Evolutionary conservation across 2,113 vertebrate species (phyloP).

Genomic region (Varanus komodoensis): DNA sequence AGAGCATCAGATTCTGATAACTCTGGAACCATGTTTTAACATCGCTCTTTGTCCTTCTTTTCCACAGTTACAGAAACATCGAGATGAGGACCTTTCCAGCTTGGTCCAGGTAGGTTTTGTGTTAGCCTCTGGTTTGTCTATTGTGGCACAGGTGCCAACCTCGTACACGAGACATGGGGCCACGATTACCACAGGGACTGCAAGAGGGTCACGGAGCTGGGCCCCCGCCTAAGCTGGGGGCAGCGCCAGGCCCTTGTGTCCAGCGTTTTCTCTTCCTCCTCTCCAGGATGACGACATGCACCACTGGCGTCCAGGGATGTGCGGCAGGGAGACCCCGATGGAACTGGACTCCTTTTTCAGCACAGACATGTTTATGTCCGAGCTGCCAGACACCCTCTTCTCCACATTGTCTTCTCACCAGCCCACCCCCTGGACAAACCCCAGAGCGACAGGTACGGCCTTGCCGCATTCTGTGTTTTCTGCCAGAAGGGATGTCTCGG

Average conservation of each 20-base stretch:
- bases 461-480: neutral
- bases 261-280: conserved; percentile 33
- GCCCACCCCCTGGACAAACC: conserved; percentile 90
- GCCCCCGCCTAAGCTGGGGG: neutral
- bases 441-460: conserved; percentile 90
- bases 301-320: conserved; percentile 79
- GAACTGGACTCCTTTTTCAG: conserved; percentile 93
- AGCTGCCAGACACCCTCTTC: conserved; percentile 96
- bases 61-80: conserved; percentile 94
- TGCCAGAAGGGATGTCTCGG: neutral
- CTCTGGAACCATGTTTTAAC: neutral
- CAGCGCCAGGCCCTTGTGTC: neutral
- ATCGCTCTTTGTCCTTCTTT: conserved; percentile 19
- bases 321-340: conserved; percentile 89
- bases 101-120: conserved; percentile 88
- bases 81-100: conserved; percentile 97
- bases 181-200: neutral
- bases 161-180: neutral
- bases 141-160: conserved; percentile 25
- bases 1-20: neutral
- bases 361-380: conserved; percentile 96
- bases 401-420: conserved; percentile 95
- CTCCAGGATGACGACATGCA: conserved; percentile 89
- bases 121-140: conserved; percentile 23
- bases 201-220: neutral